These are phyloP conservation scores for Crocuta crocuta DNA, from an alignment of 2,113 vertebrate species.

Conservation along the genomic window DNA sequence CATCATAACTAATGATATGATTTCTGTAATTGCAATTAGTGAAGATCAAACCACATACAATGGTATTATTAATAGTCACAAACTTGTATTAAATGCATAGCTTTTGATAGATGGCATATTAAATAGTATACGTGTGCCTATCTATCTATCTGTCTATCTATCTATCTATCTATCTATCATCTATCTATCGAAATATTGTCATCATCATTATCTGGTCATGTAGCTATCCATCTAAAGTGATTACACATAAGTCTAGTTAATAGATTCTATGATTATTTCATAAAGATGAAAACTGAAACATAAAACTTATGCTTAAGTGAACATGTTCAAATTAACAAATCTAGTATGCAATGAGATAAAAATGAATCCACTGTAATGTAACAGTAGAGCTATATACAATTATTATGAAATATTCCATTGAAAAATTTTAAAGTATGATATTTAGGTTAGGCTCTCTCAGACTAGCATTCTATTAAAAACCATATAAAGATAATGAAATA, in stretches of 20 bases:
- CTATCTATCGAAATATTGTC: too few relatives aligned
- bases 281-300: not conserved
- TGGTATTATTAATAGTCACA: not conserved
- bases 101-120: not conserved
- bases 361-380: not conserved
- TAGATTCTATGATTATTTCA: not conserved
- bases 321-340: not conserved
- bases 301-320: not conserved
- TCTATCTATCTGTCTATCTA: not conserved
- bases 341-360: not conserved
- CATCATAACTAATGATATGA: not conserved
- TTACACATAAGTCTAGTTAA: not conserved
- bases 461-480: not conserved
- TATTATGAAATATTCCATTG: not conserved
- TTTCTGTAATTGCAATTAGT: not conserved
- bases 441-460: not conserved
- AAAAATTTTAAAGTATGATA: not conserved
- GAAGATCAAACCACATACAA: not conserved
- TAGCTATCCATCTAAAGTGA: not conserved
- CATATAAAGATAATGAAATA: not conserved
- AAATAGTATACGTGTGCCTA: accelerated
- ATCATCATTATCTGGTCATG: not conserved
- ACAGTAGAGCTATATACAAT: not conserved
- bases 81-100: not conserved
- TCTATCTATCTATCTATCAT: not conserved